Evolutionary conservation across 2,113 vertebrate genomes (phyloP).

Genomic region (Pelodiscus sinensis): DNA sequence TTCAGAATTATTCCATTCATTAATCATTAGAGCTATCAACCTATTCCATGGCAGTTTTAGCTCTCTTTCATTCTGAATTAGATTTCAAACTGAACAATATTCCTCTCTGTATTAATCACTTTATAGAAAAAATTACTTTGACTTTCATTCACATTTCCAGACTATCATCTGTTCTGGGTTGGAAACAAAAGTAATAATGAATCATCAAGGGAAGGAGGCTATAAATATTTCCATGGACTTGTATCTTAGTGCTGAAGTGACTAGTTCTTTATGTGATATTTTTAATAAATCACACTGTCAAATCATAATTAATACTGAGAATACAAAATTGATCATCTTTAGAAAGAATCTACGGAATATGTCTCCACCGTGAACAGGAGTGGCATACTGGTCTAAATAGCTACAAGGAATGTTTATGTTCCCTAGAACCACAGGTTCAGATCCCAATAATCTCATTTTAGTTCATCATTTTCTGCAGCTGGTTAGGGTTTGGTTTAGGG

Average conservation of each 20-base stretch:
- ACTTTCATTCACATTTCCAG: constrained; percentile 20
- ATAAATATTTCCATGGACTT: not conserved
- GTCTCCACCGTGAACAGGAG: not conserved
- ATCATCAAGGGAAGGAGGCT: constrained; percentile 18
- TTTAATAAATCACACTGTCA: not conserved
- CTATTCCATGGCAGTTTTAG: not conserved
- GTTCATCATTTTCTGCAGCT: not conserved
- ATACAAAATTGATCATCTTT: not conserved
- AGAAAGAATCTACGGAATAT: not conserved
- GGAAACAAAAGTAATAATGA: constrained; percentile 44
- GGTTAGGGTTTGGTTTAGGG: too few relatives aligned
- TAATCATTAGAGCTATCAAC: not conserved
- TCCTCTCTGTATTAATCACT: constrained; percentile 36
- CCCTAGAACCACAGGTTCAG: not conserved
- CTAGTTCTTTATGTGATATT: not conserved
- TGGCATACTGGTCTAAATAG: not conserved
- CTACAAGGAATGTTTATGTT: not conserved
- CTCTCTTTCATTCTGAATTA: not conserved
- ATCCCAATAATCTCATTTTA: not conserved
- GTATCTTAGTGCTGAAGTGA: not conserved
- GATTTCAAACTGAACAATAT: constrained; percentile 14
- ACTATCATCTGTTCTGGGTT: not conserved
- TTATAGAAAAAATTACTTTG: constrained; percentile 17
- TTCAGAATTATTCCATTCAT: not conserved
- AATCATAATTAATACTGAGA: not conserved